A percentile compares a stretch with the other conserved stretches of the same genome.
Evolutionary conservation across 1,140 invertebrate genomes (phyloP).

Genomic region (Lysiphlebus fabarum): DNA sequence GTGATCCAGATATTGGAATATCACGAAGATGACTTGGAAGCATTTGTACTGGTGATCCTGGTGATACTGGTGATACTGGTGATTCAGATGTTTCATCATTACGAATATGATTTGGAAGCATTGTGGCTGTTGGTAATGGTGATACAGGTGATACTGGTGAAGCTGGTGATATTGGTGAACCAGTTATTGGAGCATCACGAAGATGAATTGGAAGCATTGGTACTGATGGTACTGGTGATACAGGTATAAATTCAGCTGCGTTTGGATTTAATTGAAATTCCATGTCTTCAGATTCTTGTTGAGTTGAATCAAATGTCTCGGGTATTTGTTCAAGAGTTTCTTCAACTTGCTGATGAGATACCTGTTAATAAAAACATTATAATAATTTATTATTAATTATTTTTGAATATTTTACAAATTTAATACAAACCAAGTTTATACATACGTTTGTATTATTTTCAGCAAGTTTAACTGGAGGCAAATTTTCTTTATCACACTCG

Average conservation of each 20-base stretch:
- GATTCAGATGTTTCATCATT: slow-evolving; percentile 53
- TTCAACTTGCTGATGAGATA: no score
- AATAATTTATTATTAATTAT: background rate
- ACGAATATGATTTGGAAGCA: no score
- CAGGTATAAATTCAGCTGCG: slow-evolving; percentile 68
- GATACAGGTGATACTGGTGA: no score
- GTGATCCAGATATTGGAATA: slow-evolving; percentile 61
- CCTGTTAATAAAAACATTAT: background rate
- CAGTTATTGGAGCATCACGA: slow-evolving; percentile 27
- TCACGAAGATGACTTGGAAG: slow-evolving; percentile 37
- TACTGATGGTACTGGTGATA: slow-evolving; percentile 47
- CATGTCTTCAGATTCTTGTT: slow-evolving; percentile 54
- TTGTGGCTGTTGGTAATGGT: no score
- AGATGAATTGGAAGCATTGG: slow-evolving; percentile 27
- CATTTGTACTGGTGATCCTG: slow-evolving; percentile 52
- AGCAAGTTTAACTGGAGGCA: no score
- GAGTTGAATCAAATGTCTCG: no score
- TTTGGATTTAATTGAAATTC: slow-evolving; percentile 70
- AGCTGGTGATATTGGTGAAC: no score
- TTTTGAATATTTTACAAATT: background rate
- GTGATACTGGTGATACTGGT: slow-evolving; percentile 51
- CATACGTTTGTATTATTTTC: no score
- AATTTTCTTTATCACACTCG: no score
- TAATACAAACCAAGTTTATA: no score
- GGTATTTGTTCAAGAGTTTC: no score